phyloP scores from a whole-genome alignment of 2,888 invertebrate species.

The Agonum fuliginosum region DNA sequence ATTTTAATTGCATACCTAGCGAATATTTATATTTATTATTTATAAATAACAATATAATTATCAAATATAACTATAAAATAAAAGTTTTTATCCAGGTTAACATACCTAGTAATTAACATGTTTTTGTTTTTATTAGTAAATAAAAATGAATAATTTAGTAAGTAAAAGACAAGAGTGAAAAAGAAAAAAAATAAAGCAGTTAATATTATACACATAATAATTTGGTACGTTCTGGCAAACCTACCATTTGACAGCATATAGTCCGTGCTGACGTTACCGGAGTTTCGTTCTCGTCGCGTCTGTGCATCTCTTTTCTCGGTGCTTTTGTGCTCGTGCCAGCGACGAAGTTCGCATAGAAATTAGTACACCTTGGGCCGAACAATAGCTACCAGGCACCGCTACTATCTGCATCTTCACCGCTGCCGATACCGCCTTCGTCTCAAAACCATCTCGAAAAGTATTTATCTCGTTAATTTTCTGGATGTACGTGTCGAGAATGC shows the following conservation, averaged over 20 bases:
- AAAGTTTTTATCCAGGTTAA: too few species aligned
- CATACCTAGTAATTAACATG: too few species aligned
- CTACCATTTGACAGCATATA: background rate
- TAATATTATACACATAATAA: background rate
- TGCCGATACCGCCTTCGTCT: conserved; percentile 21
- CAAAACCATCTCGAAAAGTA: conserved; percentile 56
- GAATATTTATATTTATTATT: too few species aligned
- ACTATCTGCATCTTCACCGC: conserved; percentile 53
- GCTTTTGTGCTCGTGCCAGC: conserved; percentile 25
- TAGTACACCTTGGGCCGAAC: conserved; percentile 44
- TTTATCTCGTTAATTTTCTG: conserved; percentile 58
- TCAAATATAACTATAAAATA: too few species aligned
- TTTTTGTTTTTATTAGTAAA: too few species aligned
- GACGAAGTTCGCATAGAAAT: conserved; percentile 57
- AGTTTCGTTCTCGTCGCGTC: background rate
- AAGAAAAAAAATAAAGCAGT: too few species aligned
- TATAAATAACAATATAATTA: too few species aligned
- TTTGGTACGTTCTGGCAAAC: background rate
- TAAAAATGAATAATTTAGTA: too few species aligned
- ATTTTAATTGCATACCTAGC: too few species aligned
- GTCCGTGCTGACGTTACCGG: too few species aligned
- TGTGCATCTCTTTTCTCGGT: background rate
- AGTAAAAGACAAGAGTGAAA: too few species aligned
- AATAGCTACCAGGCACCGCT: conserved; percentile 37
- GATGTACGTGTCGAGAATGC: conserved; percentile 52